Evolutionary conservation across 1,140 invertebrate species (phyloP).

Genomic region (Drosophila persimilis): DNA sequence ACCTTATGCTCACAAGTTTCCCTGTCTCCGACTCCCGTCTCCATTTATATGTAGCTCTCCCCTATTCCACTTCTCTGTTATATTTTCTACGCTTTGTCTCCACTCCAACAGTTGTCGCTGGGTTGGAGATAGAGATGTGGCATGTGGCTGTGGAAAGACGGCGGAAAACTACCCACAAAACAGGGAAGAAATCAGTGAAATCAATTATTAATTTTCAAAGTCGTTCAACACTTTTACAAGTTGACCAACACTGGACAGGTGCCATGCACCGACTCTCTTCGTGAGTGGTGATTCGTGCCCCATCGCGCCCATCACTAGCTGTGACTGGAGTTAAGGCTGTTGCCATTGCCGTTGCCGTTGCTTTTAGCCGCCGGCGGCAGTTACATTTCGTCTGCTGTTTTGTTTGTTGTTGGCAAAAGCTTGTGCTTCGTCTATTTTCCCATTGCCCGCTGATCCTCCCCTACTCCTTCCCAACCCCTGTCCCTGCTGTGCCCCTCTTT

Average conservation of each 20-base stretch:
- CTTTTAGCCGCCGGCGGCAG: constrained; percentile 34
- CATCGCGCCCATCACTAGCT: constrained; percentile 8
- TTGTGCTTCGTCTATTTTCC: constrained; percentile 44
- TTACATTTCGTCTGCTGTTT: constrained; percentile 47
- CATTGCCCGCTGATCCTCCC: constrained; percentile 5
- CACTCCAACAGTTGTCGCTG: too few species aligned
- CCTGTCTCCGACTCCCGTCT: constrained; percentile 5
- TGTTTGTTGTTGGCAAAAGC: constrained; percentile 44
- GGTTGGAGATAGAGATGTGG: too few species aligned
- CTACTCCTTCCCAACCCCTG: too few species aligned
- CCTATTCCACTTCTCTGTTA: constrained; percentile 2
- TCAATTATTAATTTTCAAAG: too few species aligned
- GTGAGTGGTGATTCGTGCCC: too few species aligned
- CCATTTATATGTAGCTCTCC: background rate
- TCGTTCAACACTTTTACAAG: too few species aligned
- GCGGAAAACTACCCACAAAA: too few species aligned
- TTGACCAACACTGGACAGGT: too few species aligned
- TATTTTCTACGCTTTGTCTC: too few species aligned
- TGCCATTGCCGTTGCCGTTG: constrained; percentile 13
- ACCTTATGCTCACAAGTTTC: constrained; percentile 46
- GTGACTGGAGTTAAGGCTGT: constrained; percentile 37
- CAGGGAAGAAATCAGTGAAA: too few species aligned
- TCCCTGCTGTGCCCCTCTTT: background rate
- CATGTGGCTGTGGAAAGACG: too few species aligned
- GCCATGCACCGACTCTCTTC: too few species aligned